Conservation (phyloP, 2,113 vertebrate species). For the Dolichallabes microphthalmus region DNA sequence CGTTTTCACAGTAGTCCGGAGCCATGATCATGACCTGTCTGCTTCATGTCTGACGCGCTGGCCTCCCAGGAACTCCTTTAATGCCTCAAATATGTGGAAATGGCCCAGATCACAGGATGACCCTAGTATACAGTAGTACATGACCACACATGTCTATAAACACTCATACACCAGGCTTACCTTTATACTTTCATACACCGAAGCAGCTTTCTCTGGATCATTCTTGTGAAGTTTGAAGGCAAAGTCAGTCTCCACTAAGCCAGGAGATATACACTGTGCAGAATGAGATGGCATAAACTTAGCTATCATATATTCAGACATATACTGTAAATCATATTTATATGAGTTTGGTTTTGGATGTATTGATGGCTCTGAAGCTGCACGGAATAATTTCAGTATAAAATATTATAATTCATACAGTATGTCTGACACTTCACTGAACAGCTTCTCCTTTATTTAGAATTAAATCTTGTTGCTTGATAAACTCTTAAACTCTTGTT, state of each 20-base stretch:
- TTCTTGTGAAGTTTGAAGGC: slow-evolving; percentile 90
- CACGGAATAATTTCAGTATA: background rate
- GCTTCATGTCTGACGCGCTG: too few species aligned
- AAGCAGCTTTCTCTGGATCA: slow-evolving; percentile 89
- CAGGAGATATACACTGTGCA: slow-evolving; percentile 89
- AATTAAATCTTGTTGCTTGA: background rate
- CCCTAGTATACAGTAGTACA: too few species aligned
- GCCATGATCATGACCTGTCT: too few species aligned
- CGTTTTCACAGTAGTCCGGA: too few species aligned
- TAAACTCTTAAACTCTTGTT: background rate
- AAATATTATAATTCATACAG: background rate
- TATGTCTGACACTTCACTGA: background rate
- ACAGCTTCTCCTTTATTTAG: background rate
- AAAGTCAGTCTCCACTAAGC: slow-evolving; percentile 92
- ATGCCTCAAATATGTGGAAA: too few species aligned
- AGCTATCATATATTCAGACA: background rate
- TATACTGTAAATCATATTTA: background rate
- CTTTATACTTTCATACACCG: slow-evolving; percentile 89
- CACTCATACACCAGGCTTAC: slow-evolving; percentile 66
- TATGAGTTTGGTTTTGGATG: background rate
- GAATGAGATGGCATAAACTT: background rate
- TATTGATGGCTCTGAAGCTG: background rate
- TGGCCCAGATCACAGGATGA: too few species aligned
- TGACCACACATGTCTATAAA: background rate
- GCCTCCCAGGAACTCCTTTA: too few species aligned